These are phyloP conservation scores for Heliconius nattereri DNA, from an alignment of 1,140 invertebrate genomes.

Conservation along the genomic window DNA sequence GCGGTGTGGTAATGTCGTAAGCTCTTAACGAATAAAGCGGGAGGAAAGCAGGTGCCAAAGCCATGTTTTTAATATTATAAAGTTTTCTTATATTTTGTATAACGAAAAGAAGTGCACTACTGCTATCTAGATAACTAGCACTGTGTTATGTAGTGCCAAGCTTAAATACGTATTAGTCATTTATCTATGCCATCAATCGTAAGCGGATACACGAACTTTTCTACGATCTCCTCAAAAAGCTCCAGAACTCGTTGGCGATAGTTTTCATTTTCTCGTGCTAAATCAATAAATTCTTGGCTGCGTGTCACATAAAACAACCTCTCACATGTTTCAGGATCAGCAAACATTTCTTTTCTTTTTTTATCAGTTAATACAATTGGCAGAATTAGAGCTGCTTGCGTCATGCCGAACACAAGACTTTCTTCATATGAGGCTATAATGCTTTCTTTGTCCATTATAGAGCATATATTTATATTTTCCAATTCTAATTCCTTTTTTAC, in stretches of 20 bases:
- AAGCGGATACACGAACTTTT: constrained; percentile 64
- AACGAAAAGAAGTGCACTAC: background rate
- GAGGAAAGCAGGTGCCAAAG: too few relatives aligned
- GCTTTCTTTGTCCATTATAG: constrained; percentile 56
- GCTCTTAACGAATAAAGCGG: too few relatives aligned
- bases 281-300: constrained; percentile 73
- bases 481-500: constrained; percentile 66
- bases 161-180: background rate
- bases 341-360: constrained; percentile 61
- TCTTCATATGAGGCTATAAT: constrained; percentile 66
- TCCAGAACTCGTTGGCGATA: constrained; percentile 72
- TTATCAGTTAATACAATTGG: constrained; percentile 70
- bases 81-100: background rate
- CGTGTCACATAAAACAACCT: constrained; percentile 72
- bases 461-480: constrained; percentile 57
- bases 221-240: constrained; percentile 78
- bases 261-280: constrained; percentile 62
- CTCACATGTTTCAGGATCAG: constrained; percentile 59
- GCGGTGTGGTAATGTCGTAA: too few relatives aligned
- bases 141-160: background rate
- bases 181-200: constrained; percentile 3
- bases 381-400: constrained; percentile 78
- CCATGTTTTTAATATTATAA: too few relatives aligned
- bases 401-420: constrained; percentile 75
- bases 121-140: background rate